A percentile compares a stretch with the other conserved stretches of the same genome.
These are phyloP conservation scores for Aethes cnicana DNA, from an alignment of 2,888 invertebrate genomes.

Conservation along the genomic window DNA sequence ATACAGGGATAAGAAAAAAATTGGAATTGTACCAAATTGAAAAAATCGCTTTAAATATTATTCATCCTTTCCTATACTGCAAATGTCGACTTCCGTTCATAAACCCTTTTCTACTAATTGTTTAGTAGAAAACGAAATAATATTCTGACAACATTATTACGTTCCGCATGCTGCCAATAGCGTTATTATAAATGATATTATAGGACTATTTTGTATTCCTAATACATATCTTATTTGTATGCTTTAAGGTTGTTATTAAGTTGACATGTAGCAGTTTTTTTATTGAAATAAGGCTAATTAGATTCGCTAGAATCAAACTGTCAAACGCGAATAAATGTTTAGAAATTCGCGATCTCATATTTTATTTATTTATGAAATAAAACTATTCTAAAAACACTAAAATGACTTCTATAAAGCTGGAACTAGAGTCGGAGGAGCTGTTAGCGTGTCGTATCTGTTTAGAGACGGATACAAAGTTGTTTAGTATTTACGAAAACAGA, in stretches of 20 bases:
- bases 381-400: not conserved
- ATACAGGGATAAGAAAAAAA: no score
- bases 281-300: not conserved
- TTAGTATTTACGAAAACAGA: constrained; percentile 8
- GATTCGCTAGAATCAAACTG: not conserved
- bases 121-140: no score
- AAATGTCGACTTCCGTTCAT: no score
- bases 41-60: no score
- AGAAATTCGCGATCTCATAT: not conserved
- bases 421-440: constrained; percentile 8
- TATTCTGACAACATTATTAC: no score
- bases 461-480: constrained; percentile 9
- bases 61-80: no score
- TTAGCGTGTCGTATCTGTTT: constrained; percentile 21
- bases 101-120: no score
- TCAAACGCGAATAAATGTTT: constrained; percentile 3
- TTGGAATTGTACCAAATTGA: no score
- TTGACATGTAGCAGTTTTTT: not conserved
- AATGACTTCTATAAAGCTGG: constrained; percentile 18
- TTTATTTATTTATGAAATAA: constrained; percentile 6
- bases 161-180: no score
- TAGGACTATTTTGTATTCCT: no score
- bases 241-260: not conserved
- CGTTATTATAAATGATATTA: no score
- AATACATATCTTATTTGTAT: no score